Base-by-base conservation (phyloP, 1,140 invertebrate species). In the Sinella curviseta region DNA sequence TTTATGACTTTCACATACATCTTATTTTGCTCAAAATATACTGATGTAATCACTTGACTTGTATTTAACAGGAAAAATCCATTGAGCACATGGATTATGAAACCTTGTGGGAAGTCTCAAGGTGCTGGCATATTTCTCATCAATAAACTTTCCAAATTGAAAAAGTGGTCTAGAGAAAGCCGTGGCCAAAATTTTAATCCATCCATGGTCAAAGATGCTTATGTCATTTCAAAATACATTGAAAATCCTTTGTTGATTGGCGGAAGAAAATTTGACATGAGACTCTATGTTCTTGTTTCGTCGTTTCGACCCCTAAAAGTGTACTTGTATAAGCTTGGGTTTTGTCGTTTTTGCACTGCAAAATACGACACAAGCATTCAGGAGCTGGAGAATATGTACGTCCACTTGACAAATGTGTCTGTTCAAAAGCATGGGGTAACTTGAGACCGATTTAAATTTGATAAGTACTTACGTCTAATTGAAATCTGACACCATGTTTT, bases 21-120 rank as follows among this genome's bases (percentile, higher is more conserved):
- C n/a, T 26, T 30, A 14, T 14, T 14, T 30, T 8, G 8, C 8
- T 67, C 60, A 12, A 67, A 14, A 24, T 67, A 14, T 67, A 24
- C 8, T 24, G 12, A 14, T 30, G 20, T 8, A 8, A 67, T 24
- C n/a, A n/a, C n/a, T n/a, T n/a, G n/a, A 67, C 24, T 67, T 67
- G 8, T 67, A 67, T 30, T 39, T 39, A 57, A 14, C 35, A 86
- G 89, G 35, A 96, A 95, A 86, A 94, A 93, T 78, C 95, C 95
- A 0, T 92, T 95, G 82, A 95, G 94, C 78, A 97, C 95, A 0
- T 98, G 96, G 96, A 98, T 98, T 78, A 97, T 98, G 94, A 77
- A 98, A 86, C 97, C 97, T 0, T 96, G 95, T 86, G 96, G 95
- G 28, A 94, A 95, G 86, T 96, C 94, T 17, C 94, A 96, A 86